Base-by-base conservation (phyloP, 2,113 vertebrate genomes). In the Takifugu flavidus region DNA sequence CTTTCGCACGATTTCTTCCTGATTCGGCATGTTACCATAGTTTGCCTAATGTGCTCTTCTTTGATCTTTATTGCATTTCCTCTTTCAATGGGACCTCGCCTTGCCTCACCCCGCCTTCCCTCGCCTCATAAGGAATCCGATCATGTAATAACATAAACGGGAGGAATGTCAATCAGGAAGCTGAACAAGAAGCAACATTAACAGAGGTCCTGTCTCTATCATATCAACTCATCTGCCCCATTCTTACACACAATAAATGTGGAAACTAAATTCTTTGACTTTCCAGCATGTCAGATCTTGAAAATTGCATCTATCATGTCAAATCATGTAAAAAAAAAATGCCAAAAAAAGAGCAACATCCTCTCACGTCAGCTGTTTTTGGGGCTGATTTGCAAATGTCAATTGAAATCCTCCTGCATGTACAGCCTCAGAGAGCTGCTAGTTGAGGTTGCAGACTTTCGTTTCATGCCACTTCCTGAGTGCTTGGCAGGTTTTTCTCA, bases 401-500 rank as follows among this genome's bases (percentile, higher is more conserved):
- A 42, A 54, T 39, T 54, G 29, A 59, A 59, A 61, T 58, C 43
- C 1, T 25, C 29, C 29, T n/a, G 34, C n/a, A 56, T 6, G n/a
- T 20, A 20, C 20, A 53, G 70, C 27, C 50, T 64, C 61, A 74
- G 66, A 67, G 50, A 56, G 68, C 55, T 46, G 25, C 68, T 51
- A 46, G 55, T 74, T 53, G 59, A 65, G 6, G 13, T 57, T 76
- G 28, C 39, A 34, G 51, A 65, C 65, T 79, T 72, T 81, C 62
- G 60, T 72, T 52, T 58, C 45, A n/a, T 54, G 73, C 54, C 25
- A 67, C 65, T 77, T 74, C 71, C 65, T 78, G 56, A 71, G 58
- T 59, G 53, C 72, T 55, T 79, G 59, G 70, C 65, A 27, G 43
- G 67, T 60, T 85, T 68, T 62, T 61, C 70, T 74, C 56, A 27